Percentiles rank a stretch among this genome's conserved stretches.
Evolutionary conservation across 2,888 invertebrate genomes (phyloP).

Genomic region (Catocala sponsa): DNA sequence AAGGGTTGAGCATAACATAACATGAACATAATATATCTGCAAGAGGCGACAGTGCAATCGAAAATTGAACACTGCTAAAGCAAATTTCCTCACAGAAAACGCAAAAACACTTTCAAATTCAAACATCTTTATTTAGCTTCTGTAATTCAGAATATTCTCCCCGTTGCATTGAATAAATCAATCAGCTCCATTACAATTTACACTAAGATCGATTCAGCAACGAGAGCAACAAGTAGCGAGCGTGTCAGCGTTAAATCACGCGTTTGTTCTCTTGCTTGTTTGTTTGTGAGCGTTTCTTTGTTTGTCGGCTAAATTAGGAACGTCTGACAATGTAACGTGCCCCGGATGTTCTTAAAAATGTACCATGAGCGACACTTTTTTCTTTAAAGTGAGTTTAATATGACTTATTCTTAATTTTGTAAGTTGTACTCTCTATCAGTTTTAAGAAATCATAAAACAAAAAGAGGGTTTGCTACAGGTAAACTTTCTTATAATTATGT

Average conservation of each 20-base stretch:
- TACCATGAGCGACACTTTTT: neutral
- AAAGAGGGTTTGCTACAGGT: too few relatives aligned
- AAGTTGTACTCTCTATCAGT: too few relatives aligned
- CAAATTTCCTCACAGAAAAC: conserved; percentile 7
- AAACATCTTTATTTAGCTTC: conserved; percentile 44
- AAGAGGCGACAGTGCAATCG: too few relatives aligned
- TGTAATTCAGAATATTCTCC: conserved; percentile 56
- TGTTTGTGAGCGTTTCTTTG: conserved; percentile 46
- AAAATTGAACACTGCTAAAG: neutral
- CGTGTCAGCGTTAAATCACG: conserved; percentile 76
- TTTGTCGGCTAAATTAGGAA: conserved; percentile 59
- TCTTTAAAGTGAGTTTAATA: neutral
- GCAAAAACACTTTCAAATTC: neutral
- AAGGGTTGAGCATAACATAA: too few relatives aligned
- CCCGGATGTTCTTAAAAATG: conserved; percentile 49
- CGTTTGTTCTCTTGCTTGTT: conserved; percentile 59
- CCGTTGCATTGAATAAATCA: conserved; percentile 69
- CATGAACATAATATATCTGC: too few relatives aligned
- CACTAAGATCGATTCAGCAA: conserved; percentile 72
- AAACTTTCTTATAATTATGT: too few relatives aligned
- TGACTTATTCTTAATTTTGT: too few relatives aligned
- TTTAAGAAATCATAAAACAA: too few relatives aligned
- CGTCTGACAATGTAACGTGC: conserved; percentile 51
- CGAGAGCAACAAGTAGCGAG: conserved; percentile 49
- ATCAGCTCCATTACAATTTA: conserved; percentile 77